phyloP scores from a whole-genome alignment of 2,797 vertebrate species.

The Syndactyla subalaris region DNA sequence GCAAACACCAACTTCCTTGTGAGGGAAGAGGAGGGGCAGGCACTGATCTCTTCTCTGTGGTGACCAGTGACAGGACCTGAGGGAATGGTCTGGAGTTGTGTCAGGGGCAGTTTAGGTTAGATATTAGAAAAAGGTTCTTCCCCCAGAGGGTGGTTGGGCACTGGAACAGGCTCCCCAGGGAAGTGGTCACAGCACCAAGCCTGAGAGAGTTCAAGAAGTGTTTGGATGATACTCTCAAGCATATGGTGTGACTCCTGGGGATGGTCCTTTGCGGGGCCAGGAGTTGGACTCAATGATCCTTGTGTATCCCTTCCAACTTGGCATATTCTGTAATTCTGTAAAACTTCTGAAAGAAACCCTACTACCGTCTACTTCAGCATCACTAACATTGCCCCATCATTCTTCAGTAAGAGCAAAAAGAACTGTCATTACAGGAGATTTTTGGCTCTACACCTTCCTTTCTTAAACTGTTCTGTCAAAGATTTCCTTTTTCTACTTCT shows the following conservation, averaged over 20 bases:
- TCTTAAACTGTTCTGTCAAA: not conserved
- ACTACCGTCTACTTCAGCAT: not conserved
- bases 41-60: not conserved
- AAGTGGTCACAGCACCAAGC: not conserved
- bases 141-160: not conserved
- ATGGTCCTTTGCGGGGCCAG: not conserved
- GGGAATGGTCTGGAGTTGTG: not conserved
- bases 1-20: not conserved
- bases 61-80: not conserved
- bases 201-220: not conserved
- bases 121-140: not conserved
- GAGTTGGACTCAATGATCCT: not conserved
- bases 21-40: not conserved
- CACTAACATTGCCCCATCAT: not conserved
- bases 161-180: not conserved
- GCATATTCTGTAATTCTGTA: not conserved
- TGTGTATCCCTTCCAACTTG: not conserved
- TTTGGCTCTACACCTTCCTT: not conserved
- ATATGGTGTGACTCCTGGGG: not conserved
- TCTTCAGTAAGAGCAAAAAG: not conserved
- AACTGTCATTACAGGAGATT: not conserved
- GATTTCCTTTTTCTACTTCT: not conserved
- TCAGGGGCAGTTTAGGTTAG: not conserved
- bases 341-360: not conserved
- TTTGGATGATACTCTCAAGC: not conserved